Percentiles rank a stretch among this genome's conserved stretches.
phyloP scores from a whole-genome alignment of 1,140 invertebrate species.

The Pentalonia nigronervosa region DNA sequence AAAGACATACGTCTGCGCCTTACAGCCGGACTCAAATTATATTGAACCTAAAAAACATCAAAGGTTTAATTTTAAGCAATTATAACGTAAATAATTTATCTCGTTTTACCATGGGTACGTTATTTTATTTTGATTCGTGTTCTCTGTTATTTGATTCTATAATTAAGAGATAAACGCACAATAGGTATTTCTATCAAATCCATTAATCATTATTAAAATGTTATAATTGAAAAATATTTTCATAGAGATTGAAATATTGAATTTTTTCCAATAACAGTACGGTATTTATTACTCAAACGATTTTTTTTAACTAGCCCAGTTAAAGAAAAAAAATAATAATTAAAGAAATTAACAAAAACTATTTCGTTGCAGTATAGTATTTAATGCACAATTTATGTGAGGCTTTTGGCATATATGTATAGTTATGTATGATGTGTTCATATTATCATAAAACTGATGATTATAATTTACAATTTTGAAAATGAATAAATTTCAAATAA shows the following conservation, averaged over 20 bases:
- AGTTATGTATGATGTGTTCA: neutral
- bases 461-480: neutral
- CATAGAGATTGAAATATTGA: neutral
- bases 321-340: neutral
- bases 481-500: neutral
- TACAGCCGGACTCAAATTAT: slow-evolving; percentile 67
- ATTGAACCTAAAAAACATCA: slow-evolving; percentile 62
- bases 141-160: neutral
- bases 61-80: neutral
- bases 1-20: slow-evolving; percentile 66
- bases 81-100: neutral
- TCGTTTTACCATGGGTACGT: neutral
- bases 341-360: neutral
- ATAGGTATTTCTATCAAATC: neutral
- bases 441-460: neutral
- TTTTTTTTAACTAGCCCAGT: neutral
- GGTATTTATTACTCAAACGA: neutral
- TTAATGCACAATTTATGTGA: neutral
- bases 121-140: neutral
- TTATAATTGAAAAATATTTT: neutral
- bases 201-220: neutral
- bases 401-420: no score
- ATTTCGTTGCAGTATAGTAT: neutral
- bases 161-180: neutral
- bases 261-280: neutral